Evolutionary conservation across 2,888 invertebrate species (phyloP).

Genomic region (Aradus depressus): DNA sequence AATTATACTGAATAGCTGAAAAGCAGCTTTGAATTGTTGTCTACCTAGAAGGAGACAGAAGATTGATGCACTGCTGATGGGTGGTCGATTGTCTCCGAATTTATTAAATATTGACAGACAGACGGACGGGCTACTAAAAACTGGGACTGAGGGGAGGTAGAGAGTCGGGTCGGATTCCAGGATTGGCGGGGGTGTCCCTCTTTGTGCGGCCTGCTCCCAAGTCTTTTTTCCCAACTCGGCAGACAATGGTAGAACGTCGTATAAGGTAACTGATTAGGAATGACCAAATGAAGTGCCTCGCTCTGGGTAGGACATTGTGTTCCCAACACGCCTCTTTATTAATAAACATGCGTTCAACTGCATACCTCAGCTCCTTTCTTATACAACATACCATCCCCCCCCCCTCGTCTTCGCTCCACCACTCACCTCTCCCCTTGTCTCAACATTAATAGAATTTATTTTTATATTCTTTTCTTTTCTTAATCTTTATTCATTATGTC

Average conservation of each 20-base stretch:
- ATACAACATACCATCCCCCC: slow-evolving; percentile 2
- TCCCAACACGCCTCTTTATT: slow-evolving; percentile 7
- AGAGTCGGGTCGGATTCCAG: too few species aligned
- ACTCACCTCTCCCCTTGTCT: neutral
- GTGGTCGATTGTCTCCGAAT: too few species aligned
- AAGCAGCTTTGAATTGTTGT: too few species aligned
- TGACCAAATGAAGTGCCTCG: slow-evolving; percentile 23
- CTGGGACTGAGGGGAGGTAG: too few species aligned
- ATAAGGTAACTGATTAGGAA: slow-evolving; percentile 22
- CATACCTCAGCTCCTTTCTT: neutral
- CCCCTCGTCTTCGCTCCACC: neutral
- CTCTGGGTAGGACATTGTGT: slow-evolving; percentile 19
- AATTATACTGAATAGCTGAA: too few species aligned
- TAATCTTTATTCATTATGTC: too few species aligned
- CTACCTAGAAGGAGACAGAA: too few species aligned
- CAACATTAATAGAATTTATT: neutral
- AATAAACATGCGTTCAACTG: slow-evolving; percentile 10
- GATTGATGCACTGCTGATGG: too few species aligned
- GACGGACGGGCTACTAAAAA: too few species aligned
- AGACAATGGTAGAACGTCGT: neutral
- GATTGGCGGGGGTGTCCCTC: slow-evolving; percentile 1
- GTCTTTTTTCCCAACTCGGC: neutral
- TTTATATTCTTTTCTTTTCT: too few species aligned
- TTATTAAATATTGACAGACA: too few species aligned
- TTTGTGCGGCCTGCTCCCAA: slow-evolving; percentile 8